These are phyloP conservation scores for Mesocentrotus franciscanus DNA, from an alignment of 53 echinoderm and acorn worm species.

Conservation along the genomic window DNA sequence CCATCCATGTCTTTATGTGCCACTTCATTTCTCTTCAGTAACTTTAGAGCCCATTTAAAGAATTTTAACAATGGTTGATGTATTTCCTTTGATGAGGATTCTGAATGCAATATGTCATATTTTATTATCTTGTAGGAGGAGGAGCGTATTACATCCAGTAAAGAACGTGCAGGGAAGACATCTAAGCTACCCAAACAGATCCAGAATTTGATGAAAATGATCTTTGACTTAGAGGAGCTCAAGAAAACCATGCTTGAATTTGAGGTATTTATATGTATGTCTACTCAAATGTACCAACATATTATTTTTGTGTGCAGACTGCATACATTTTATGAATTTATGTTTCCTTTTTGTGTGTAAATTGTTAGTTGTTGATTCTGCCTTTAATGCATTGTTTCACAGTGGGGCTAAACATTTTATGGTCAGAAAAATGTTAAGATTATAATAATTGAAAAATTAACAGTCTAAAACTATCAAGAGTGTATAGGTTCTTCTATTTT, in stretches of 20 bases:
- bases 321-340: background rate
- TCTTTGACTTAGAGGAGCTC: slow-evolving; percentile 95
- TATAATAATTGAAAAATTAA: too few relatives aligned
- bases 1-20: too few relatives aligned
- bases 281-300: background rate
- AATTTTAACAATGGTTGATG: too few relatives aligned
- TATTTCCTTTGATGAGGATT: too few relatives aligned
- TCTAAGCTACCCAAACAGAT: slow-evolving; percentile 78
- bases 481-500: background rate
- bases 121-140: slow-evolving; percentile 71
- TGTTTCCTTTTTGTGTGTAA: background rate
- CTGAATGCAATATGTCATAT: background rate
- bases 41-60: too few relatives aligned
- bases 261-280: slow-evolving; percentile 74
- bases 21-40: too few relatives aligned
- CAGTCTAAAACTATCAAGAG: too few relatives aligned
- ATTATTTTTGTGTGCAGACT: background rate
- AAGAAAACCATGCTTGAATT: slow-evolving; percentile 98
- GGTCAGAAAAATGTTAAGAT: too few relatives aligned
- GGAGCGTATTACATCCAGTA: slow-evolving; percentile 72
- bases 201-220: slow-evolving; percentile 88
- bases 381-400: too few relatives aligned
- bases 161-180: slow-evolving; percentile 65
- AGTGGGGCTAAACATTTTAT: too few relatives aligned
- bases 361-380: background rate